These are phyloP conservation scores for Drosophila elegans DNA, from an alignment of 1,140 invertebrate genomes.

Conservation along the genomic window DNA sequence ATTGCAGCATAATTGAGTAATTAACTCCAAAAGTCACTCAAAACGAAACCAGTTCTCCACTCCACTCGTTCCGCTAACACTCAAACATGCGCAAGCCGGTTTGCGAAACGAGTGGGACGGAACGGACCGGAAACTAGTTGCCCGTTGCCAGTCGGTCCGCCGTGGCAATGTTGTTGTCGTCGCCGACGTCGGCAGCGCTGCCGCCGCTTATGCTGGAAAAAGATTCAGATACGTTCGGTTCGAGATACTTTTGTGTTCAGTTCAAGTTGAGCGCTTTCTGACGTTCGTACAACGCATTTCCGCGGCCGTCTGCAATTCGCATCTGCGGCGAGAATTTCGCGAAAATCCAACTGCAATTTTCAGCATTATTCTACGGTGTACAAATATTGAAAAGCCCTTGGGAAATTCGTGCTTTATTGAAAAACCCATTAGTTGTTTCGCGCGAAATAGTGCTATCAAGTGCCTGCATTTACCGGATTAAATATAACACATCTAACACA, in stretches of 20 bases:
- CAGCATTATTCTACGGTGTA: conserved; percentile 2
- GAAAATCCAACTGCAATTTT: conserved; percentile 21
- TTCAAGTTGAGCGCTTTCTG: conserved; percentile 72
- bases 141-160: conserved; percentile 4
- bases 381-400: neutral
- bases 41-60: conserved; percentile 72
- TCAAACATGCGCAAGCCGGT: conserved; percentile 54
- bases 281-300: conserved; percentile 71
- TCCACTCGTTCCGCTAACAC: conserved; percentile 22
- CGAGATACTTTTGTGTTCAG: conserved; percentile 62
- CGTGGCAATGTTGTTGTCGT: conserved; percentile 13
- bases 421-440: conserved; percentile 15
- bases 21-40: conserved; percentile 60
- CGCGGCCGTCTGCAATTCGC: conserved; percentile 47
- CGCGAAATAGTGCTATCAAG: conserved; percentile 33
- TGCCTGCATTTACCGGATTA: conserved; percentile 34
- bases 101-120: conserved; percentile 35
- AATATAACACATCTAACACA: conserved; percentile 22
- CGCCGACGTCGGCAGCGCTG: conserved; percentile 35
- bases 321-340: conserved; percentile 23
- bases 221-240: conserved; percentile 61
- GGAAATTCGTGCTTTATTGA: conserved; percentile 5
- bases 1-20: conserved; percentile 74
- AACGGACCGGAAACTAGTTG: conserved; percentile 19
- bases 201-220: conserved; percentile 44